A percentile compares a stretch with the other conserved stretches of the same genome.
phyloP scores from a whole-genome alignment of 2,797 vertebrate genomes.

The Manis crassicaudata region DNA sequence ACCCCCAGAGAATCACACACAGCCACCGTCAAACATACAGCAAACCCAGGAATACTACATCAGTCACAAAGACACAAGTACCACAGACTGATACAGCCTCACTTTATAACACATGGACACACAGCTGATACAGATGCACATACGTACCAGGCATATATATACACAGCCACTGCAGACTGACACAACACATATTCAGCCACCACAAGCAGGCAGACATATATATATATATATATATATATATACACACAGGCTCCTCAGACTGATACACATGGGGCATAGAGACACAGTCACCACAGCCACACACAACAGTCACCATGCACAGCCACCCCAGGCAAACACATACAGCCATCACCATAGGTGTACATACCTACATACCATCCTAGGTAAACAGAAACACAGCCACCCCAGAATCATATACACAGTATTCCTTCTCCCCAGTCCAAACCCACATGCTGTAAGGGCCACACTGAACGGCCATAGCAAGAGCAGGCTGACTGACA shows the following conservation, averaged over 20 bases:
- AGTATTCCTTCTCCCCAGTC: background rate
- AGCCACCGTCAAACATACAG: background rate
- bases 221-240: too few relatives aligned
- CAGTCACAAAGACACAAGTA: background rate
- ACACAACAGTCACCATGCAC: background rate
- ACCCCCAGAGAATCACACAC: background rate
- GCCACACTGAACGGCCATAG: background rate
- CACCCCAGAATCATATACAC: background rate
- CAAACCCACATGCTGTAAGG: background rate
- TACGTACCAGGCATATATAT: background rate
- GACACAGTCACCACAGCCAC: background rate
- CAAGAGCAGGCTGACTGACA: conserved; percentile 70
- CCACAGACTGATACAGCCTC: background rate
- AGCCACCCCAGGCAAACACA: background rate
- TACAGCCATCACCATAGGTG: background rate
- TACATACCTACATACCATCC: background rate
- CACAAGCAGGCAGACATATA: background rate
- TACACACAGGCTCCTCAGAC: background rate
- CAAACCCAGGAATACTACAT: background rate
- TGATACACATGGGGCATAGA: background rate
- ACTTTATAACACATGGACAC: background rate
- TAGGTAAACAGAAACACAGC: background rate
- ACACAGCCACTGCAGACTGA: background rate
- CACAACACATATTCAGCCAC: background rate
- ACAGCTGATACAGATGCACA: background rate